Percentiles rank a stretch among this genome's conserved stretches.
Conservation (phyloP, 1,140 invertebrate species). For the Leptinotarsa undecemlineata region DNA sequence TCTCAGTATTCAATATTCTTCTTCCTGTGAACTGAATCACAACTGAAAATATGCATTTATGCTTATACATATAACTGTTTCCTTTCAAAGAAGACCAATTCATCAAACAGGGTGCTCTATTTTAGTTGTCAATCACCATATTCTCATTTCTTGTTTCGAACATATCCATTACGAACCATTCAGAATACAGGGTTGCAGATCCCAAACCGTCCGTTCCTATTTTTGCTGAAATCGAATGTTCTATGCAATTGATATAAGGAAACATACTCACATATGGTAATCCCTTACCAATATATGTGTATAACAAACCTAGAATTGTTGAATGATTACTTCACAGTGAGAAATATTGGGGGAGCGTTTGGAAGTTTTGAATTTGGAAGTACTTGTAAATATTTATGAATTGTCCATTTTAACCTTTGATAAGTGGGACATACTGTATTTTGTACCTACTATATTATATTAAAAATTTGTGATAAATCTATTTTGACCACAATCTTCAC, state of each 20-base stretch:
- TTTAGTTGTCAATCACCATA: too few relatives aligned
- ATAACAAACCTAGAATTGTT: neutral
- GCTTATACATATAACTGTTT: too few relatives aligned
- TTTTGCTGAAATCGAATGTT: too few relatives aligned
- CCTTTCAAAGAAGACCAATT: too few relatives aligned
- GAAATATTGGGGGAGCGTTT: neutral
- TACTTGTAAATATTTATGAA: constrained; percentile 17
- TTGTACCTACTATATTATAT: constrained; percentile 22
- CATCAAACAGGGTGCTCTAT: too few relatives aligned
- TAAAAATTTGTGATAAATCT: constrained; percentile 25
- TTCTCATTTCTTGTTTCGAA: too few relatives aligned
- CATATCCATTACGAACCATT: neutral
- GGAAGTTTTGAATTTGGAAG: constrained; percentile 11
- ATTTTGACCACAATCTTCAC: neutral
- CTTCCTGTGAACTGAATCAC: too few relatives aligned
- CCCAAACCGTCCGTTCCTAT: neutral
- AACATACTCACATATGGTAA: neutral
- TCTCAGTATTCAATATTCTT: too few relatives aligned
- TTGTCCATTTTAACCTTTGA: constrained; percentile 25
- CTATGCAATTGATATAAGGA: too few relatives aligned
- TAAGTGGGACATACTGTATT: constrained; percentile 20
- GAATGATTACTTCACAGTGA: neutral
- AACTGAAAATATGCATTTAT: too few relatives aligned
- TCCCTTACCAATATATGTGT: neutral
- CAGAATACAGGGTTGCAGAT: neutral